phyloP scores from a whole-genome alignment of 1,140 invertebrate species.

The Apis cerana region DNA sequence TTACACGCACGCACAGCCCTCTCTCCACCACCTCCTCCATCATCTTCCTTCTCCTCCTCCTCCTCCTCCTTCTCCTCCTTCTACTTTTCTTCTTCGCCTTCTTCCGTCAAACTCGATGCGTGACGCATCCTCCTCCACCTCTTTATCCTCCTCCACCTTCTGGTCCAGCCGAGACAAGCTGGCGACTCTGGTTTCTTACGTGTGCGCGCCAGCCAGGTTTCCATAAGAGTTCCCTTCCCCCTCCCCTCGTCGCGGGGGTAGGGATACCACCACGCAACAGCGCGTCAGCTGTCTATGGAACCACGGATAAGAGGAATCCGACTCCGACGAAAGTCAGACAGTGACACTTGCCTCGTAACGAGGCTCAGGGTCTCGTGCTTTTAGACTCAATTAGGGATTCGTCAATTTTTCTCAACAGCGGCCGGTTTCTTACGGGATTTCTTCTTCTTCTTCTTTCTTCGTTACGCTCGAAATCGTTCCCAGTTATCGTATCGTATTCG shows the following conservation, averaged over 20 bases:
- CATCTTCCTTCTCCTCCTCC: conserved; percentile 7
- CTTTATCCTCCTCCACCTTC: conserved; percentile 47
- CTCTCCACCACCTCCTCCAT: conserved; percentile 32
- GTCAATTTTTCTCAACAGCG: conserved; percentile 30
- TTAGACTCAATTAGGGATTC: conserved; percentile 38
- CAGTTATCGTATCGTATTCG: no score
- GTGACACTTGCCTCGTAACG: conserved; percentile 39
- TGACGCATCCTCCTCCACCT: conserved; percentile 63
- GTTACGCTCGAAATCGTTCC: background rate
- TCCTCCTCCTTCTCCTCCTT: conserved; percentile 38
- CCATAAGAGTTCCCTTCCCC: conserved; percentile 22
- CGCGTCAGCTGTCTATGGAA: conserved; percentile 25
- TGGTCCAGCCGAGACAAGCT: conserved; percentile 62
- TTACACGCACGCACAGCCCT: conserved; percentile 50
- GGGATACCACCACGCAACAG: background rate
- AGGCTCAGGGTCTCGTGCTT: conserved; percentile 41
- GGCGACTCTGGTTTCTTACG: conserved; percentile 66
- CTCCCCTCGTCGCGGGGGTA: background rate
- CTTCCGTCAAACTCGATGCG: conserved; percentile 65
- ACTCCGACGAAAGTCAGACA: conserved; percentile 35
- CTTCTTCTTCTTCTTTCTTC: background rate
- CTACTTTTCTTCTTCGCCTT: conserved; percentile 36
- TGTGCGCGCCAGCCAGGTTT: conserved; percentile 48
- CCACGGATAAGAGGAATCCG: conserved; percentile 13
- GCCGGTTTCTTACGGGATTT: background rate